Evolutionary conservation across 2,113 vertebrate genomes (phyloP).

Genomic region (Ageneiosus marmoratus): DNA sequence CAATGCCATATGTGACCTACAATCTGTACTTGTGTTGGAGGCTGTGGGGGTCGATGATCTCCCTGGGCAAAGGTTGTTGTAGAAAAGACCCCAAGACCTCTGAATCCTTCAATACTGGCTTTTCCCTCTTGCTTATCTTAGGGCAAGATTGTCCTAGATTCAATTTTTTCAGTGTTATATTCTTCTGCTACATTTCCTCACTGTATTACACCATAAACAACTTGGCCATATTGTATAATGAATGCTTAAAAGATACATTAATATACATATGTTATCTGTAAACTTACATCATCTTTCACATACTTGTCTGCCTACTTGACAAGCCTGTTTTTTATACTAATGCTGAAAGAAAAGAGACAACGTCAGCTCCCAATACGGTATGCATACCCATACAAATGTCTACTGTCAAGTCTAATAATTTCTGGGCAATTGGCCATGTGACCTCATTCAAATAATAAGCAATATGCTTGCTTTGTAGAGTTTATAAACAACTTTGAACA

Average conservation of each 20-base stretch:
- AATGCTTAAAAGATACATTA: not conserved
- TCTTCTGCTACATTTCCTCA: conserved; percentile 76
- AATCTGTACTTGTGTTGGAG: conserved; percentile 69
- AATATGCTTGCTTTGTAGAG: not conserved
- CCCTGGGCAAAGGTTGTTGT: conserved; percentile 75
- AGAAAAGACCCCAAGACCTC: conserved; percentile 78
- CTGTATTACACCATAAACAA: conserved; percentile 35
- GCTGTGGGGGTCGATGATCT: conserved; percentile 72
- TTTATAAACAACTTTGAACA: conserved; percentile 3
- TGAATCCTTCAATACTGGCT: conserved; percentile 64
- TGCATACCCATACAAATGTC: conserved; percentile 35
- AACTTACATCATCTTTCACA: not conserved
- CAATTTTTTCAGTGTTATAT: conserved; percentile 59
- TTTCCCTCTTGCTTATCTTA: conserved; percentile 59
- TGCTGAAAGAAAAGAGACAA: not conserved
- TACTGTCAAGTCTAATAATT: conserved; percentile 25
- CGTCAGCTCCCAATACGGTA: not conserved
- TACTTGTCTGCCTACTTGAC: no score
- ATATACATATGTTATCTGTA: not conserved
- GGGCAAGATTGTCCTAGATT: conserved; percentile 65
- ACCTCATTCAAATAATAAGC: not conserved
- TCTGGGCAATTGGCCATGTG: not conserved
- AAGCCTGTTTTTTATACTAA: not conserved
- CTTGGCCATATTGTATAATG: not conserved
- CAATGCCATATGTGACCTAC: conserved; percentile 80